Base-by-base conservation (phyloP, 2,113 vertebrate genomes). In the Microcebus ravelobensis region DNA sequence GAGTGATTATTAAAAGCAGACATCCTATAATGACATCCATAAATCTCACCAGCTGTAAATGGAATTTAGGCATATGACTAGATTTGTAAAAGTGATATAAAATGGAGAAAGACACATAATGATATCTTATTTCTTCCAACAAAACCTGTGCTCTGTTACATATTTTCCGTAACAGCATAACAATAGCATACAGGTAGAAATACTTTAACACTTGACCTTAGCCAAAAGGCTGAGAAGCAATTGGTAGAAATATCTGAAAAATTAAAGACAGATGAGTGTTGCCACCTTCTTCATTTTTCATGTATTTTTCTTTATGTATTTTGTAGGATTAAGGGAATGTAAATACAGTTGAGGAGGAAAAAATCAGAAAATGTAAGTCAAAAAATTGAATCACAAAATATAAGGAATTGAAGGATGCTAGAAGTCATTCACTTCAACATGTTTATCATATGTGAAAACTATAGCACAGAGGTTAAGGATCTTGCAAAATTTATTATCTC, bases 41-140 rank as follows among this genome's bases (percentile, higher is more conserved):
- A 90, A 94, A 94, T 96, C 61, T 96, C 96, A n/a, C 31, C 36
- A 95, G 50, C 93, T 96, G n/a, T 94, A 59, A 29, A 70, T 6
- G 0, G 4, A 76, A 52, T 57, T 82, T 67, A 94, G 61, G 1
- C 61, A 18, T 65, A n/a, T 89, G 31, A 17, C 42, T 79, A 86
- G 73, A 90, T 97, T 92, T 91, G 42, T 97, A 95, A 98, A 96
- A 94, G 8, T 93, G 86, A 79, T 71, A 77, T 61, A 76, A 94
- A 98, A 76, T 74, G 25, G 67, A 68, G 29, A 90, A 97, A 97
- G 50, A 11, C 14, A 50, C 31, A 39, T 77, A 82, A 55, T 63
- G 11, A 65, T 67, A 39, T 34, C 25, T 87, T 83, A 61, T 8
- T 39, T 88, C 36, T 31, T 85, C 25, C 29, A 80, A 29, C 65